These are phyloP conservation scores for Bufotes viridis DNA, from an alignment of 2,797 vertebrate species.

Conservation along the genomic window DNA sequence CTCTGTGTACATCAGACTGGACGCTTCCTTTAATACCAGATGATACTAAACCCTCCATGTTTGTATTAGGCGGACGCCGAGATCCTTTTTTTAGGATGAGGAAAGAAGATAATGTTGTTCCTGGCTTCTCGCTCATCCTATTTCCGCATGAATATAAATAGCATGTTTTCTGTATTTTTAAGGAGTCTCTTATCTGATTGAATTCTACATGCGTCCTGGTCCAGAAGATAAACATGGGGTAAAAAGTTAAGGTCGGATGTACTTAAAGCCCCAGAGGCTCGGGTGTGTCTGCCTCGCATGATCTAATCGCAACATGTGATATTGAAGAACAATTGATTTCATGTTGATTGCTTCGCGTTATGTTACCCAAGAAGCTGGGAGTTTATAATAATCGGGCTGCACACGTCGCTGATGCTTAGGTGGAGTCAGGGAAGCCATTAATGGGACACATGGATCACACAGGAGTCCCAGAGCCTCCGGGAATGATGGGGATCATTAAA, in stretches of 20 bases:
- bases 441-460: neutral
- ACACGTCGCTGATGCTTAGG: neutral
- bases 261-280: neutral
- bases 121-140: constrained; percentile 1
- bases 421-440: neutral
- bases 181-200: constrained; percentile 44
- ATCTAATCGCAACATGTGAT: neutral
- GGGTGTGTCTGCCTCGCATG: neutral
- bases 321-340: neutral
- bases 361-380: neutral
- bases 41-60: neutral
- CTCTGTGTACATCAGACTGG: neutral
- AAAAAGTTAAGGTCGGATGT: neutral
- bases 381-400: neutral
- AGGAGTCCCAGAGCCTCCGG: neutral
- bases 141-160: constrained; percentile 44
- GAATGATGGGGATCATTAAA: neutral
- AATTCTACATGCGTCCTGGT: neutral
- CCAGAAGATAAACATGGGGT: constrained; percentile 1
- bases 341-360: neutral
- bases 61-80: neutral
- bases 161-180: constrained; percentile 29
- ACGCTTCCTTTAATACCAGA: neutral
- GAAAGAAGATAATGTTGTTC: neutral
- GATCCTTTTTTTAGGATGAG: constrained; percentile 25